phyloP scores from a whole-genome alignment of 2,888 invertebrate species.

The Neoascia interrupta region DNA sequence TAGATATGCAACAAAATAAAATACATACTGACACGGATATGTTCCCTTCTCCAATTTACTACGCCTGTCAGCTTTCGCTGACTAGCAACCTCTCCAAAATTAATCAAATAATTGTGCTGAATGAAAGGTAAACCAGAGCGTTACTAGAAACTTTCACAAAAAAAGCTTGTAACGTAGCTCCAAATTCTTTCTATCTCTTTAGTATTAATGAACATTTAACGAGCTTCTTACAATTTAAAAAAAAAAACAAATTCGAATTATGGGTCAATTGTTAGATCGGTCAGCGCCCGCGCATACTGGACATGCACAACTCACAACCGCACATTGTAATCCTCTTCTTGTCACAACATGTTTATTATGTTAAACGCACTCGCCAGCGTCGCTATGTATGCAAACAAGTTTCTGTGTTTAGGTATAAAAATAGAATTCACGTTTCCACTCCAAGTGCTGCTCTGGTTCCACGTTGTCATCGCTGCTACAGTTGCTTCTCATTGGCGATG shows the following conservation, averaged over 20 bases:
- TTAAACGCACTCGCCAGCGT: neutral
- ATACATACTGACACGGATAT: no score
- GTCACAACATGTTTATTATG: slow-evolving; percentile 39
- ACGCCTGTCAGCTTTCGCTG: neutral
- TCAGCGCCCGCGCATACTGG: neutral
- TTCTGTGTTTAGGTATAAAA: slow-evolving; percentile 19
- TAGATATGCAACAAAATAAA: no score
- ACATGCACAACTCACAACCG: no score
- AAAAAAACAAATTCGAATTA: slow-evolving; percentile 37
- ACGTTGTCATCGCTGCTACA: slow-evolving; percentile 28
- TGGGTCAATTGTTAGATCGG: slow-evolving; percentile 29
- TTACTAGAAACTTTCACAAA: slow-evolving; percentile 16
- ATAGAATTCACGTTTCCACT: slow-evolving; percentile 41
- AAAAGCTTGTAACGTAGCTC: neutral
- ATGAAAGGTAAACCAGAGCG: neutral
- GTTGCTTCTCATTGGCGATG: slow-evolving; percentile 11
- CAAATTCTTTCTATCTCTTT: neutral
- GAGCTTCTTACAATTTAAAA: no score
- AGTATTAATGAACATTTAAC: slow-evolving; percentile 14
- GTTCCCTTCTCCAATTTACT: neutral
- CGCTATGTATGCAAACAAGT: slow-evolving; percentile 26
- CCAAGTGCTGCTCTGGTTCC: slow-evolving; percentile 24
- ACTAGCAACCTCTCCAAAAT: no score
- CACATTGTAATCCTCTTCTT: slow-evolving; percentile 18
- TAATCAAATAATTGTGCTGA: no score